Percentiles rank a stretch among this genome's conserved stretches.
Conservation (phyloP, 2,888 invertebrate genomes). For the Drosophila algonquin region DNA sequence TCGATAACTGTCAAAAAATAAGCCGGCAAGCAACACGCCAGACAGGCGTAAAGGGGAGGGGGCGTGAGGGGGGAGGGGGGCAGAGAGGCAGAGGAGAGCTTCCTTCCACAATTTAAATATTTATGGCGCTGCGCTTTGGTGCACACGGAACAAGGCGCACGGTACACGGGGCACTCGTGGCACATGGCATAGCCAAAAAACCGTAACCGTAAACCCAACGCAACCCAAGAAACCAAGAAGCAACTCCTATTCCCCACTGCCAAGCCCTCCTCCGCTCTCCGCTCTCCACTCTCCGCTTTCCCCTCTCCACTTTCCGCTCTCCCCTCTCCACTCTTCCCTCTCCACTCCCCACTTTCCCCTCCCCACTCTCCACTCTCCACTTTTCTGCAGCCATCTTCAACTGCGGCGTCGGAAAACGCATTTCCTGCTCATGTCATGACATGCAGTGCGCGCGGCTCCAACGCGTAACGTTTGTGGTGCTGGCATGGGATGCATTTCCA, state of each 20-base stretch:
- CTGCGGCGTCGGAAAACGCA: conserved; percentile 69
- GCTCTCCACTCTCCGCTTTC: neutral
- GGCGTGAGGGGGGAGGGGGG: neutral
- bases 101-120: conserved; percentile 80
- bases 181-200: conserved; percentile 74
- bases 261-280: neutral
- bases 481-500: neutral
- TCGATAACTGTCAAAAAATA: conserved; percentile 82
- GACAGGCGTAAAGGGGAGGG: conserved; percentile 6
- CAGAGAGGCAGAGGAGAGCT: neutral
- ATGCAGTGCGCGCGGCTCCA: conserved; percentile 50
- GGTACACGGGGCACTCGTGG: conserved; percentile 50
- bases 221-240: conserved; percentile 57
- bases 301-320: neutral
- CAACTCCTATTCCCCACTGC: conserved; percentile 37
- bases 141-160: conserved; percentile 49
- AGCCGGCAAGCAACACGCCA: conserved; percentile 75
- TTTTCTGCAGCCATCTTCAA: conserved; percentile 25
- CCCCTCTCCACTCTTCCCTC: neutral
- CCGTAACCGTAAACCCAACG: conserved; percentile 72
- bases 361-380: neutral
- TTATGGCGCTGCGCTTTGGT: conserved; percentile 71
- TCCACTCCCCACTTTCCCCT: neutral
- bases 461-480: conserved; percentile 32
- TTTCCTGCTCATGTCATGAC: conserved; percentile 77